These are phyloP conservation scores for Trematomus loennbergii DNA, from an alignment of 2,113 vertebrate genomes.

Conservation along the genomic window DNA sequence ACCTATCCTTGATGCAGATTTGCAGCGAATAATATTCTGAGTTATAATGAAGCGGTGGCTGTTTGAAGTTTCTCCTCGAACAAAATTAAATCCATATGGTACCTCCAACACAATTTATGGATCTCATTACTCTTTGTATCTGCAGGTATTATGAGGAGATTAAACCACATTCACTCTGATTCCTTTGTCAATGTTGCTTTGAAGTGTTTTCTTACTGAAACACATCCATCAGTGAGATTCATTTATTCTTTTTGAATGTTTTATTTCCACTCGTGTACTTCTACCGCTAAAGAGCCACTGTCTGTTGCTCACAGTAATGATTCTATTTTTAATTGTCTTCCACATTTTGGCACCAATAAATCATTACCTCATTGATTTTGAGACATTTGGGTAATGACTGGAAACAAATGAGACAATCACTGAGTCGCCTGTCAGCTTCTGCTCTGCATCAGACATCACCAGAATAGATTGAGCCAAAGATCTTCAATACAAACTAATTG, in stretches of 20 bases:
- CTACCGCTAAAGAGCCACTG: no score
- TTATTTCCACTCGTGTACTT: no score
- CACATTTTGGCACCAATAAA: conserved; percentile 57
- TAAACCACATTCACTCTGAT: conserved; percentile 42
- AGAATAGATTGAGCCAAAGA: conserved; percentile 7
- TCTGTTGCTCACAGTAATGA: conserved; percentile 25
- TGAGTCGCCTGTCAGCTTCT: conserved; percentile 26
- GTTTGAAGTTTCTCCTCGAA: conserved; percentile 71
- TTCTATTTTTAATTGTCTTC: conserved; percentile 50
- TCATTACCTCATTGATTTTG: conserved; percentile 59
- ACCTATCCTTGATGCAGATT: conserved; percentile 66
- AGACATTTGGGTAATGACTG: conserved; percentile 63
- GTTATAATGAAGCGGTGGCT: conserved; percentile 65
- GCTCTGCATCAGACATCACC: not conserved
- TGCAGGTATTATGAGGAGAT: conserved; percentile 22
- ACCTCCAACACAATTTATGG: conserved; percentile 52
- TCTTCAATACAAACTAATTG: not conserved
- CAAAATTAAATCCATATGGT: conserved; percentile 54
- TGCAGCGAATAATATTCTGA: conserved; percentile 48
- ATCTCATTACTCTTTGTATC: conserved; percentile 49
- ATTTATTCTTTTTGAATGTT: conserved; percentile 19
- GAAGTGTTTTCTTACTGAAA: conserved; percentile 31
- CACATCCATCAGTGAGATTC: conserved; percentile 11
- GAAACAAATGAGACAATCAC: conserved; percentile 57
- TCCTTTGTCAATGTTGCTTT: conserved; percentile 42